phyloP scores from a whole-genome alignment of 2,888 invertebrate genomes.

The Trilocha varians region DNA sequence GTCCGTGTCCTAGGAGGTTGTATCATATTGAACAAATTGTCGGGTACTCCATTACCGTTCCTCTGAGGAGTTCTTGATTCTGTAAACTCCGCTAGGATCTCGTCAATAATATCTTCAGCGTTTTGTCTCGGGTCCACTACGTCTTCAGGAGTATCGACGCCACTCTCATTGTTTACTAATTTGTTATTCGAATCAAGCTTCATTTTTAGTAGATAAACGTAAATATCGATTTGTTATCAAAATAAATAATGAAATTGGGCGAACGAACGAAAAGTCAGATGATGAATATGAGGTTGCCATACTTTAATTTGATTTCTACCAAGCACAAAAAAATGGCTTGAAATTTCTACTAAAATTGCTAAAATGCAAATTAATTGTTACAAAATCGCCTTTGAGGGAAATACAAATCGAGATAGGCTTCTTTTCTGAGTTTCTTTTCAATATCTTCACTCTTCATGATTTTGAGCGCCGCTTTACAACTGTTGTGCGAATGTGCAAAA shows the following conservation, averaged over 20 bases:
- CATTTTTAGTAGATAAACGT: too few species aligned
- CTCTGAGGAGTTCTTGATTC: conserved; percentile 52
- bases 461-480: conserved; percentile 65
- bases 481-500: conserved; percentile 65
- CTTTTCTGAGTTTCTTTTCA: conserved; percentile 58
- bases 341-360: not conserved
- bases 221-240: conserved; percentile 43
- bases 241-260: conserved; percentile 49
- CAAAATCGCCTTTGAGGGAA: conserved; percentile 59
- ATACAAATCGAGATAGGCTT: conserved; percentile 61
- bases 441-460: conserved; percentile 65
- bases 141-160: conserved; percentile 56
- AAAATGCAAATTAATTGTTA: conserved; percentile 13
- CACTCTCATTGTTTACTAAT: conserved; percentile 58
- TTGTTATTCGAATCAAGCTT: conserved; percentile 69
- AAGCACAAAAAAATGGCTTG: not conserved
- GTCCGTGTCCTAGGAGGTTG: conserved; percentile 62
- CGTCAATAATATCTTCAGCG: conserved; percentile 65
- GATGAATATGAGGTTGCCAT: conserved; percentile 33
- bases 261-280: conserved; percentile 44
- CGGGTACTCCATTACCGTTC: conserved; percentile 50
- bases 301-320: not conserved
- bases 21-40: conserved; percentile 53
- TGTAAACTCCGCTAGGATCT: conserved; percentile 63
- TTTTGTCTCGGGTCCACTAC: conserved; percentile 60